Conservation (phyloP, 2,888 invertebrate species). For the Caradrina kadenii region DNA sequence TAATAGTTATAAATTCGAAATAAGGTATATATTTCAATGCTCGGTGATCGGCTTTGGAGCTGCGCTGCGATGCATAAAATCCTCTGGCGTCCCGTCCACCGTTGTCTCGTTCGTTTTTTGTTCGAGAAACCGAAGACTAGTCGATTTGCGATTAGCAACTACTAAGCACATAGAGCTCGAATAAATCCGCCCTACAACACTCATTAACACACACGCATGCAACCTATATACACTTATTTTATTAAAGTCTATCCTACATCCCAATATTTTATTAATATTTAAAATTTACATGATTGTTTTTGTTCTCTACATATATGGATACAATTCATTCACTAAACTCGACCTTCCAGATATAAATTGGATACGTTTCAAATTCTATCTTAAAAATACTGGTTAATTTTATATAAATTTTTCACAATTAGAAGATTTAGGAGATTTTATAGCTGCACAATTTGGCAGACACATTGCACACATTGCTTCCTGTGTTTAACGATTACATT, state of each 20-base stretch:
- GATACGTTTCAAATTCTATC: conserved; percentile 12
- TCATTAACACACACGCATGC: conserved; percentile 46
- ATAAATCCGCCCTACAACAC: background rate
- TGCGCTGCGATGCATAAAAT: too few relatives aligned
- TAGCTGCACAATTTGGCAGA: conserved; percentile 32
- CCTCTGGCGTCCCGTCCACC: too few relatives aligned
- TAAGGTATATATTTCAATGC: too few relatives aligned
- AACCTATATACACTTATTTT: conserved; percentile 53
- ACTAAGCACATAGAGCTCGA: background rate
- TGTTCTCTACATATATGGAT: conserved; percentile 19
- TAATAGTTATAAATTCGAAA: too few relatives aligned
- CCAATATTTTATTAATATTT: conserved; percentile 38
- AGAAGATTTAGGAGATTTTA: conserved; percentile 12
- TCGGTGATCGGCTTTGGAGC: too few relatives aligned
- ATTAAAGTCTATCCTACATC: conserved; percentile 46
- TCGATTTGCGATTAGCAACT: too few relatives aligned
- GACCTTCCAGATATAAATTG: conserved; percentile 15
- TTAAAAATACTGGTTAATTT: conserved; percentile 30
- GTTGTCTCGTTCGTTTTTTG: too few relatives aligned
- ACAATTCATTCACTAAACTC: conserved; percentile 29
- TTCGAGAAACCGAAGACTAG: too few relatives aligned
- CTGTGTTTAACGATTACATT: conserved; percentile 17
- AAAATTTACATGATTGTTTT: conserved; percentile 47
- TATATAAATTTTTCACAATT: conserved; percentile 32
- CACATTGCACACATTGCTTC: background rate